Percentiles rank a stretch among this genome's conserved stretches.
Evolutionary conservation across 2,888 invertebrate species (phyloP).

Genomic region (Drosophila macrospina): DNA sequence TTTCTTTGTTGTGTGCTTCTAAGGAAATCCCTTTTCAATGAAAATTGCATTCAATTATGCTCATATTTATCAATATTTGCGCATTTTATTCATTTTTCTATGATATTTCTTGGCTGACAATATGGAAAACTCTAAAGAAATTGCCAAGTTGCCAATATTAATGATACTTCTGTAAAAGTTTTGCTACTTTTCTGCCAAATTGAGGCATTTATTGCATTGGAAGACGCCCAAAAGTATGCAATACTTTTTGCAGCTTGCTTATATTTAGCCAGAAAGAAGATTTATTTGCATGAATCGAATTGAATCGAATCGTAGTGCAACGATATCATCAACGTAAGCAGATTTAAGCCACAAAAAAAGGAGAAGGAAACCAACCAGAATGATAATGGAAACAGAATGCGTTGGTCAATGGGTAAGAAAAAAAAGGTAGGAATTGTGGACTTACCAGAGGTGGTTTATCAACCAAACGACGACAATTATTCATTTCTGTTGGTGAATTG

Average conservation of each 20-base stretch:
- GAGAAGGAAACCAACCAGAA: background rate
- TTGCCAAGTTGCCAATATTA: constrained; percentile 27
- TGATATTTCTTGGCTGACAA: background rate
- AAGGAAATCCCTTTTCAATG: background rate
- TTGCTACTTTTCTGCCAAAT: constrained; percentile 10
- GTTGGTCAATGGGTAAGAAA: constrained; percentile 47
- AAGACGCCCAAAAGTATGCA: constrained; percentile 60
- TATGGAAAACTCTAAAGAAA: constrained; percentile 3
- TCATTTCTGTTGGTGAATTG: constrained; percentile 94
- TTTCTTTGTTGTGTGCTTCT: constrained; percentile 1
- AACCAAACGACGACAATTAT: constrained; percentile 92
- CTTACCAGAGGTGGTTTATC: constrained; percentile 91
- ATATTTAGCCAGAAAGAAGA: background rate
- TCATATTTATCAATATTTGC: constrained; percentile 24
- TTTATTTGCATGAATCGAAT: constrained; percentile 23
- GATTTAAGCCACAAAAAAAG: constrained; percentile 40
- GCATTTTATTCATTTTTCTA: background rate
- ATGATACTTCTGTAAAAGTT: constrained; percentile 15
- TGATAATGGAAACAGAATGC: constrained; percentile 18
- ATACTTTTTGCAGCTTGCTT: constrained; percentile 25
- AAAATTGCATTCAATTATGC: constrained; percentile 7
- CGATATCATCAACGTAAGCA: constrained; percentile 25
- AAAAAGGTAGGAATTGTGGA: constrained; percentile 26
- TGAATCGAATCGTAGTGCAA: constrained; percentile 13
- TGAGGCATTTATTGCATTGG: constrained; percentile 1